Conservation (phyloP, 64 coral and sea anemone species). For the Stylophora pistillata region DNA sequence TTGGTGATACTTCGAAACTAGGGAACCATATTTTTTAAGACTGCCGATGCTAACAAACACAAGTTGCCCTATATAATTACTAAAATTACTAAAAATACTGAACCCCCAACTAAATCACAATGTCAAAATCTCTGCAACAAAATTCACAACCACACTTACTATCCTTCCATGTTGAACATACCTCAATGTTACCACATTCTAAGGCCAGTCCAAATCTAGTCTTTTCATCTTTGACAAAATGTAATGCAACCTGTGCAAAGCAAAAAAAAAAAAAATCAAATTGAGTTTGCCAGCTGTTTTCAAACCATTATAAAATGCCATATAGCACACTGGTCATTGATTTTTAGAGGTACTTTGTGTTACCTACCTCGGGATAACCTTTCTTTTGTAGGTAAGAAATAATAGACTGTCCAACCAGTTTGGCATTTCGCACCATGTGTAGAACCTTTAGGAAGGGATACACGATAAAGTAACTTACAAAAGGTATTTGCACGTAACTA, state of each 20-base stretch:
- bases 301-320: too few species aligned
- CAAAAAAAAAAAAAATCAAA: not conserved
- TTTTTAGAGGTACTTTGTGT: too few species aligned
- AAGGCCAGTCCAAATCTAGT: slow-evolving; percentile 97
- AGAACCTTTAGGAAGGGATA: slow-evolving; percentile 63
- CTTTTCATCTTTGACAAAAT: slow-evolving; percentile 99
- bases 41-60: too few species aligned
- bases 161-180: not conserved
- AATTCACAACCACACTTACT: too few species aligned
- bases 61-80: too few species aligned
- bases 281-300: too few species aligned
- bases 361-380: slow-evolving; percentile 93
- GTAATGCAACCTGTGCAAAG: slow-evolving; percentile 80
- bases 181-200: slow-evolving; percentile 99
- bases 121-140: too few species aligned
- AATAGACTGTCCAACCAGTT: slow-evolving; percentile 97
- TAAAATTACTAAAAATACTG: too few species aligned
- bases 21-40: too few species aligned
- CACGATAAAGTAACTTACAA: too few species aligned
- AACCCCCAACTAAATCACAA: too few species aligned
- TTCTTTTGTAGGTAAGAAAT: slow-evolving; percentile 97
- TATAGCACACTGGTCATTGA: too few species aligned
- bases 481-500: not conserved
- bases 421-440: slow-evolving; percentile 99
- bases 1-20: not conserved